phyloP scores from a whole-genome alignment of 2,797 vertebrate genomes.

The Gadopsis marmoratus region DNA sequence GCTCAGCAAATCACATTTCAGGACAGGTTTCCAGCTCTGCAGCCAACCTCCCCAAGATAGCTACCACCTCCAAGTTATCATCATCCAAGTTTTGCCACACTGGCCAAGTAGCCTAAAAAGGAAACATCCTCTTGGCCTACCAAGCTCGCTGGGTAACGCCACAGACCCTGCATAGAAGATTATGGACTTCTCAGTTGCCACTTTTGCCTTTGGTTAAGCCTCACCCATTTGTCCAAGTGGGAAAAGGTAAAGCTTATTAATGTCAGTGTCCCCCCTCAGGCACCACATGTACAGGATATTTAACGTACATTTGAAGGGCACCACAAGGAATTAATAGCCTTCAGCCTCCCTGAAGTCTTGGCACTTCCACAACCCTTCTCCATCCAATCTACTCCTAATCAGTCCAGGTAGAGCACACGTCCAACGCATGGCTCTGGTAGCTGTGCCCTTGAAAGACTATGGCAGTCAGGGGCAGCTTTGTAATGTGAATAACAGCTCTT shows the following conservation, averaged over 20 bases:
- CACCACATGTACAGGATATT: conserved; percentile 11
- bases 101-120: conserved; percentile 22
- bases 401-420: conserved; percentile 16
- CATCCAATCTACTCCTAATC: conserved; percentile 19
- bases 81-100: background rate
- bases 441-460: conserved; percentile 2
- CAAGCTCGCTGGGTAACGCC: background rate
- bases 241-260: conserved; percentile 3
- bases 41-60: conserved; percentile 30
- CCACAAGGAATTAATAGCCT: conserved; percentile 26
- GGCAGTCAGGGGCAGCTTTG: conserved; percentile 17
- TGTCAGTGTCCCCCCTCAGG: background rate
- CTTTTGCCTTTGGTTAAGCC: background rate
- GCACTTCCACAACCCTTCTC: conserved; percentile 9
- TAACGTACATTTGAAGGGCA: conserved; percentile 34
- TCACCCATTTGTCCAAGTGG: conserved; percentile 4
- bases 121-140: background rate
- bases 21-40: conserved; percentile 14
- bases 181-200: background rate
- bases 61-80: conserved; percentile 20
- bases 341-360: conserved; percentile 22
- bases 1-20: conserved; percentile 29
- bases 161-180: background rate
- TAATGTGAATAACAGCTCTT: conserved; percentile 21
- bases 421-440: conserved; percentile 11